phyloP scores from a whole-genome alignment of 2,113 vertebrate species.

The Speoplatyrhinus poulsoni region DNA sequence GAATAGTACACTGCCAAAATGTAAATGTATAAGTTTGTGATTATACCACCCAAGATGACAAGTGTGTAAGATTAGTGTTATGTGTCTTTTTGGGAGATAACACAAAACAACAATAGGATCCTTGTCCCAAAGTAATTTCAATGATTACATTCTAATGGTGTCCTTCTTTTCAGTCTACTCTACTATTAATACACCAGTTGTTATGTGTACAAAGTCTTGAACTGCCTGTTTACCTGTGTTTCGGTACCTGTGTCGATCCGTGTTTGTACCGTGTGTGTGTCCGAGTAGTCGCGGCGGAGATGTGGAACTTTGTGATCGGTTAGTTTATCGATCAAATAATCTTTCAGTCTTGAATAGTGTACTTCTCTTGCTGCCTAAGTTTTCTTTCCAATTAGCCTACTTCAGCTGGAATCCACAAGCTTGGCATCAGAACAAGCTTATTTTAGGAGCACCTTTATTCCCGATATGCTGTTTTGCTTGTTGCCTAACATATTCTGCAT shows the following conservation, averaged over 20 bases:
- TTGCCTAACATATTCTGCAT: background rate
- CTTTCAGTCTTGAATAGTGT: conserved; percentile 49
- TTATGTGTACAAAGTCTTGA: conserved; percentile 38
- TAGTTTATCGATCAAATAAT: conserved; percentile 17
- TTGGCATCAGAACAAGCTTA: conserved; percentile 14
- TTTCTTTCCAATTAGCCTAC: conserved; percentile 30
- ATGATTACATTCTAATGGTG: background rate
- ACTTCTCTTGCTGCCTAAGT: conserved; percentile 27
- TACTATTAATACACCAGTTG: conserved; percentile 34
- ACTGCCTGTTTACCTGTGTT: conserved; percentile 42
- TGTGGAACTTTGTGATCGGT: conserved; percentile 43
- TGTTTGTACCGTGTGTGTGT: conserved; percentile 48
- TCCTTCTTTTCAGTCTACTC: conserved; percentile 19
- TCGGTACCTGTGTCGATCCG: conserved; percentile 42
- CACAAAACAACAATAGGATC: conserved; percentile 12
- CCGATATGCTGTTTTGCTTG: background rate
- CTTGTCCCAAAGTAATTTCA: conserved; percentile 37
- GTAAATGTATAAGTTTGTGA: conserved; percentile 13
- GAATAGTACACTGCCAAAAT: conserved; percentile 51
- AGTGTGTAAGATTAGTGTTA: conserved; percentile 5
- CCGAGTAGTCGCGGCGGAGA: conserved; percentile 9
- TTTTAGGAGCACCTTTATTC: background rate
- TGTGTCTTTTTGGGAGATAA: conserved; percentile 8
- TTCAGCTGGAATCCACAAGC: conserved; percentile 55
- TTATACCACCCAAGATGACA: conserved; percentile 2